Conservation (phyloP, 2,797 vertebrate genomes). For the Meda fulgida region DNA sequence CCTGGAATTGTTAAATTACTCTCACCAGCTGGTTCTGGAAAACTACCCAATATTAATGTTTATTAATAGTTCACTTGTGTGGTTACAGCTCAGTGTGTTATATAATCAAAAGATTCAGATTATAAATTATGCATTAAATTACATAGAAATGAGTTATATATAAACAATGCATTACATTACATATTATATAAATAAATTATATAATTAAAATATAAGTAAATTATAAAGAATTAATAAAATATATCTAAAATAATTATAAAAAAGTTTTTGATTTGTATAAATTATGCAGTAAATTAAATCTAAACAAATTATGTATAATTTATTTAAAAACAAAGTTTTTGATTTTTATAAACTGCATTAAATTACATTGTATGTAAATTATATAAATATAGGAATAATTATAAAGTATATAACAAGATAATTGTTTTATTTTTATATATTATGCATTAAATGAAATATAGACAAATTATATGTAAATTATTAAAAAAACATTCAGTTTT, state of each 20-base stretch:
- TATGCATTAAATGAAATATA: neutral
- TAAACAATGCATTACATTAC: neutral
- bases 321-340: too few relatives aligned
- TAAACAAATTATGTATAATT: neutral
- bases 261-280: neutral
- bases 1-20: neutral
- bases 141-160: neutral
- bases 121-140: neutral
- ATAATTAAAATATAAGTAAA: neutral
- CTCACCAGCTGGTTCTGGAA: neutral
- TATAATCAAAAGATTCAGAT: neutral
- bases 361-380: neutral
- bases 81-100: neutral
- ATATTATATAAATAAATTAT: neutral
- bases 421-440: neutral
- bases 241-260: too few relatives aligned
- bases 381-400: neutral
- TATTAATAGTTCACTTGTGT: constrained; percentile 10
- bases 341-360: too few relatives aligned
- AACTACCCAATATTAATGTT: neutral
- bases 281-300: neutral
- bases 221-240: fast-evolving
- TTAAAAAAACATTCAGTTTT: neutral
- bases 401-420: neutral
- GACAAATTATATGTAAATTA: too few relatives aligned